Conservation (phyloP, 2,113 vertebrate species). For the Helogale parvula region DNA sequence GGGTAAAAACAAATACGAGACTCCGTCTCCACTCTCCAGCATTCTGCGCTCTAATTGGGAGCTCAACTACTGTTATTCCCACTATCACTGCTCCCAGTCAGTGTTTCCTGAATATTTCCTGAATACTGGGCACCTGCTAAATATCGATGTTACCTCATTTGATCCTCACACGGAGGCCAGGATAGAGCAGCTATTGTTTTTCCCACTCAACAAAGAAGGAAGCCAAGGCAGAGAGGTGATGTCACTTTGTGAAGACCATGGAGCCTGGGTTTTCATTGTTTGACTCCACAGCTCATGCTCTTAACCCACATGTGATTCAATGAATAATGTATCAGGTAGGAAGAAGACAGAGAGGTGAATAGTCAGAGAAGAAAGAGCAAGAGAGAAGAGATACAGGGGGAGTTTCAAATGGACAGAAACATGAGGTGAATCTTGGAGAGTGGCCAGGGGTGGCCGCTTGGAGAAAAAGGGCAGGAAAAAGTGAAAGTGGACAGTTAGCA, state of each 20-base stretch:
- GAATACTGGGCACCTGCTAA: background rate
- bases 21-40: background rate
- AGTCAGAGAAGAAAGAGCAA: background rate
- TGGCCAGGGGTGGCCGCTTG: background rate
- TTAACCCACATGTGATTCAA: background rate
- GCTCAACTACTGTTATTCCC: accelerated
- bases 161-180: background rate
- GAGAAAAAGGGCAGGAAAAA: background rate
- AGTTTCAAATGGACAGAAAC: background rate
- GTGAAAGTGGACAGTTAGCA: accelerated
- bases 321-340: background rate
- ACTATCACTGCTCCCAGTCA: accelerated
- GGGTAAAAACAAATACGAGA: background rate
- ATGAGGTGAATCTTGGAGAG: background rate
- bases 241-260: background rate
- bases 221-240: background rate
- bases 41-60: background rate
- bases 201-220: background rate
- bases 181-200: background rate
- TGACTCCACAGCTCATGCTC: background rate
- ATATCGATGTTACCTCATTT: background rate
- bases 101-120: background rate
- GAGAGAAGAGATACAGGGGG: background rate
- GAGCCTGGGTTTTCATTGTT: background rate
- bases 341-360: background rate